phyloP scores from a whole-genome alignment of 2,113 vertebrate species.

The Stigmatopora nigra region DNA sequence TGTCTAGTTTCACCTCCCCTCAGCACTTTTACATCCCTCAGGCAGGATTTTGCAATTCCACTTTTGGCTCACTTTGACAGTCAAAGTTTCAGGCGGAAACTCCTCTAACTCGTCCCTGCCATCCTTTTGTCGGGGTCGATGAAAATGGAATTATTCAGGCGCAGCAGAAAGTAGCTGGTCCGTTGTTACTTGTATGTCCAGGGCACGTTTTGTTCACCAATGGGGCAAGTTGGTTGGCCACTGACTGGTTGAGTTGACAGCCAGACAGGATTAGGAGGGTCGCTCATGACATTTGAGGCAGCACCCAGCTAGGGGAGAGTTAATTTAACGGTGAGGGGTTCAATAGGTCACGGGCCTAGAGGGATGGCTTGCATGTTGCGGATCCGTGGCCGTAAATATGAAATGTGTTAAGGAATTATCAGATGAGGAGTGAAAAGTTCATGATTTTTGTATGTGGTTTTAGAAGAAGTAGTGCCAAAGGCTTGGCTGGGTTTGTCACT shows the following conservation, averaged over 20 bases:
- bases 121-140: conserved; percentile 31
- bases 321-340: conserved; percentile 57
- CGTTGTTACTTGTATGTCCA: neutral
- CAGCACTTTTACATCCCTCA: conserved; percentile 62
- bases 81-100: conserved; percentile 52
- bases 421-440: conserved; percentile 1
- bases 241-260: conserved; percentile 41
- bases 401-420: neutral
- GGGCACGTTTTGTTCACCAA: neutral
- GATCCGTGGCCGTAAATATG: conserved; percentile 14
- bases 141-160: conserved; percentile 9
- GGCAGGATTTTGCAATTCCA: conserved; percentile 57
- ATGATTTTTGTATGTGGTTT: conserved; percentile 43
- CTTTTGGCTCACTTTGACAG: conserved; percentile 47
- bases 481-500: conserved; percentile 76
- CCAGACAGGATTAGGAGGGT: conserved; percentile 58
- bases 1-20: conserved; percentile 59
- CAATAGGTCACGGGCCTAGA: conserved; percentile 38
- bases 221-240: conserved; percentile 16
- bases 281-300: conserved; percentile 60
- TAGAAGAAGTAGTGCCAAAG: conserved; percentile 49
- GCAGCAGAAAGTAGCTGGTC: conserved; percentile 7
- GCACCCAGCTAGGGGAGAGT: conserved; percentile 55
- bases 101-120: conserved; percentile 15
- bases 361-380: conserved; percentile 22